Evolutionary conservation across 2,888 invertebrate genomes (phyloP).

Genomic region (Acleris literana): DNA sequence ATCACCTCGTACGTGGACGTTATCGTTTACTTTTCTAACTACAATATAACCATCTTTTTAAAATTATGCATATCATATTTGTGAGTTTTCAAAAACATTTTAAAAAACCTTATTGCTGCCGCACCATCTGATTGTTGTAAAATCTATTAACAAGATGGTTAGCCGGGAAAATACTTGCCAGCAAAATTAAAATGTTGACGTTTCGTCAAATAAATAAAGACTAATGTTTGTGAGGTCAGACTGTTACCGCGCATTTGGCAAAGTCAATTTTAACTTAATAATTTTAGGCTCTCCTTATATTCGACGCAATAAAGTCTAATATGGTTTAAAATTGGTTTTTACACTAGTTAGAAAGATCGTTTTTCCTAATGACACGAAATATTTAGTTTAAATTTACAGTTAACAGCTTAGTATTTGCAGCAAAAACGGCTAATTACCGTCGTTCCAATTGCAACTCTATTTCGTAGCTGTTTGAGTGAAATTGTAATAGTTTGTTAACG

Average conservation of each 20-base stretch:
- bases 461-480: conserved; percentile 26
- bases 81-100: neutral
- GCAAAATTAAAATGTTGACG: conserved; percentile 58
- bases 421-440: conserved; percentile 34
- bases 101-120: conserved; percentile 2
- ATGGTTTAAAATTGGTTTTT: conserved; percentile 10
- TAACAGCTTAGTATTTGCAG: conserved; percentile 48
- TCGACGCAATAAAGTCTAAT: conserved; percentile 42
- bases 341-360: conserved; percentile 37
- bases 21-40: too few relatives aligned
- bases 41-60: too few relatives aligned
- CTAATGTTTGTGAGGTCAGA: conserved; percentile 59
- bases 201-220: conserved; percentile 64
- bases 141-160: conserved; percentile 39
- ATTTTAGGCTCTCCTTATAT: conserved; percentile 39
- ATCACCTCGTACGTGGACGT: too few relatives aligned
- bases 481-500: conserved; percentile 40
- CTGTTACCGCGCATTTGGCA: conserved; percentile 48
- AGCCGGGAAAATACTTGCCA: conserved; percentile 48
- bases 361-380: conserved; percentile 66
- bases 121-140: conserved; percentile 34
- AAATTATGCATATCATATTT: too few relatives aligned
- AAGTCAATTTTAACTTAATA: conserved; percentile 40
- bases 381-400: conserved; percentile 64
- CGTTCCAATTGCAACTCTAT: conserved; percentile 46